These are phyloP conservation scores for Sylvilagus floridanus DNA, from an alignment of 2,797 vertebrate genomes.

Conservation along the genomic window DNA sequence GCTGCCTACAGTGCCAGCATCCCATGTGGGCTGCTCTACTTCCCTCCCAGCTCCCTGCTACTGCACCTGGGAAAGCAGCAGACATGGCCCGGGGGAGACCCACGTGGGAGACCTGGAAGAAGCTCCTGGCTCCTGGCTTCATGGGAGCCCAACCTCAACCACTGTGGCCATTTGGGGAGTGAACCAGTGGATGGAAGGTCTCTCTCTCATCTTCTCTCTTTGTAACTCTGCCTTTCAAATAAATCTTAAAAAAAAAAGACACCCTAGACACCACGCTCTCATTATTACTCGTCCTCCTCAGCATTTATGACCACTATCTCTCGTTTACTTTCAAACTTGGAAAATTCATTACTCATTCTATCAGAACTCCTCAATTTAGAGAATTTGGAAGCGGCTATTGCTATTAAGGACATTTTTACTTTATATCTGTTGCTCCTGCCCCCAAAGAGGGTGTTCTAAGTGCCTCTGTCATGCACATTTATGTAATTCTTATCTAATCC, in stretches of 20 bases:
- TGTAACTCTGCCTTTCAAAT: no score
- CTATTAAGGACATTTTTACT: background rate
- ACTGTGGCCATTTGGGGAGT: no score
- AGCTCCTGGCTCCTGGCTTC: no score
- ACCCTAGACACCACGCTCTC: background rate
- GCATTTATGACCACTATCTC: background rate
- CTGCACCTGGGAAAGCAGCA: no score
- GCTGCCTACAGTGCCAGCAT: no score
- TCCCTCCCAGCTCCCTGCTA: no score
- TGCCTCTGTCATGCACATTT: conserved; percentile 33
- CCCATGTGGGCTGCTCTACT: no score
- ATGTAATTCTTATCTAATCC: background rate
- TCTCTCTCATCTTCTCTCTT: no score
- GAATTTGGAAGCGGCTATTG: background rate
- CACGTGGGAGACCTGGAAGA: no score
- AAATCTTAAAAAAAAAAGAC: background rate
- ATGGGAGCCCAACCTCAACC: no score
- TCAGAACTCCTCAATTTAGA: background rate
- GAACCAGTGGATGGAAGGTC: no score
- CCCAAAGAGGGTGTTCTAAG: background rate
- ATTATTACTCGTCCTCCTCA: background rate
- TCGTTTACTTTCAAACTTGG: background rate
- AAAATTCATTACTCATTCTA: background rate
- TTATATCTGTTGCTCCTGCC: background rate
- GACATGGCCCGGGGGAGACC: no score